Percentiles rank a stretch among this genome's conserved stretches.
Evolutionary conservation across 2,888 invertebrate genomes (phyloP).

Genomic region (Meandrusa payeni): DNA sequence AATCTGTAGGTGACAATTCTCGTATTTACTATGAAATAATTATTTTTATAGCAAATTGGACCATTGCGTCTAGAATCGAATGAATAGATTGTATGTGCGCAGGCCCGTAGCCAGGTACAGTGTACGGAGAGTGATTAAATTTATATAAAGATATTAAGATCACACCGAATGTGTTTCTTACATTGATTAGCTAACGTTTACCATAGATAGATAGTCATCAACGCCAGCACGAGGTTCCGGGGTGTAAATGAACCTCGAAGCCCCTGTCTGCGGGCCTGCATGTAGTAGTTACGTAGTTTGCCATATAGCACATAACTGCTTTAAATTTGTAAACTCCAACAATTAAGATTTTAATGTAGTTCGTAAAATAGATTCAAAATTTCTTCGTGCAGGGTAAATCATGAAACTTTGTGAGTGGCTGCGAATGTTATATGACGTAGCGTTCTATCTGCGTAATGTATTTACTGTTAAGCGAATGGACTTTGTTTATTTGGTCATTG

Average conservation of each 20-base stretch:
- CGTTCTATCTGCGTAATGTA: slow-evolving; percentile 51
- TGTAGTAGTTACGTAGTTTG: slow-evolving; percentile 32
- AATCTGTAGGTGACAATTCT: not conserved
- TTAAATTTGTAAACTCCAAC: slow-evolving; percentile 39
- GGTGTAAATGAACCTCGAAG: too few relatives aligned
- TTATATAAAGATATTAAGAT: too few relatives aligned
- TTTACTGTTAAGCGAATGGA: slow-evolving; percentile 38
- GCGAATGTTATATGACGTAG: slow-evolving; percentile 44
- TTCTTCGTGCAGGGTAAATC: slow-evolving; percentile 75
- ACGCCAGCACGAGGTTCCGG: too few relatives aligned
- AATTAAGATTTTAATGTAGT: slow-evolving; percentile 50
- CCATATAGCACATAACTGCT: slow-evolving; percentile 35
- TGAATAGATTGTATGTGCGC: slow-evolving; percentile 22
- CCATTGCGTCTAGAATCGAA: slow-evolving; percentile 13
- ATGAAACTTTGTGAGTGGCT: slow-evolving; percentile 39
- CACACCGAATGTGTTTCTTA: too few relatives aligned
- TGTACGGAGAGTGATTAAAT: too few relatives aligned
- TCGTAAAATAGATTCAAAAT: slow-evolving; percentile 62
- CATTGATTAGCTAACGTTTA: too few relatives aligned
- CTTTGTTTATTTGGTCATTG: slow-evolving; percentile 29
- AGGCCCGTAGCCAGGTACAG: slow-evolving; percentile 35
- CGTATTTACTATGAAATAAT: slow-evolving; percentile 12
- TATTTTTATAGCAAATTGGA: slow-evolving; percentile 22
- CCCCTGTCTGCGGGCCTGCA: too few relatives aligned
- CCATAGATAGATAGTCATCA: too few relatives aligned